These are phyloP conservation scores for Phainopepla nitens DNA, from an alignment of 2,113 vertebrate genomes.

Conservation along the genomic window DNA sequence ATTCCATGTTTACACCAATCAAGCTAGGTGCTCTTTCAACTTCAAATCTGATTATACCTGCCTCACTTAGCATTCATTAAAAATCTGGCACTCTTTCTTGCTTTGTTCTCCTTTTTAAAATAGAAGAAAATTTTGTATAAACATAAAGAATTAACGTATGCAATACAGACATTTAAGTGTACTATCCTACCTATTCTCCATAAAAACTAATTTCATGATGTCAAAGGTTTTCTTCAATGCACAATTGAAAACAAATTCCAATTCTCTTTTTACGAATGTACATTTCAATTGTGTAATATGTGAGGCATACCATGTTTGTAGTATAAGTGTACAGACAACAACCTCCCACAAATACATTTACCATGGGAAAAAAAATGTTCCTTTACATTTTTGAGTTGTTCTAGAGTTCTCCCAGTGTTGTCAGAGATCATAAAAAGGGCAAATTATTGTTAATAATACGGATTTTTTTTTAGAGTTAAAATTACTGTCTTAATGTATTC, in stretches of 20 bases:
- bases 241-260: background rate
- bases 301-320: background rate
- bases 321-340: background rate
- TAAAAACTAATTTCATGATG: background rate
- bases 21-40: background rate
- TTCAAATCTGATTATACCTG: background rate
- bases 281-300: background rate
- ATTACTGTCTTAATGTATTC: background rate
- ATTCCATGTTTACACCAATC: background rate
- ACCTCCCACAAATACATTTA: background rate
- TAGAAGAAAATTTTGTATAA: background rate
- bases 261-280: background rate
- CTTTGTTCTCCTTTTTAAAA: background rate
- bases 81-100: background rate
- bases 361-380: background rate
- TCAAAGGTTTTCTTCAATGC: background rate
- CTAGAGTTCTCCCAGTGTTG: background rate
- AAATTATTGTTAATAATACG: background rate
- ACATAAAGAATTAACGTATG: background rate
- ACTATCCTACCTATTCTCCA: background rate
- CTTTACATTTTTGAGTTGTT: background rate
- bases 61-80: background rate
- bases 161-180: background rate
- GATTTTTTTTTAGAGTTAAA: background rate
- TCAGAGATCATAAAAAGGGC: background rate